Conservation (phyloP, 2,888 invertebrate species). For the Cryptocephalus primarius region DNA sequence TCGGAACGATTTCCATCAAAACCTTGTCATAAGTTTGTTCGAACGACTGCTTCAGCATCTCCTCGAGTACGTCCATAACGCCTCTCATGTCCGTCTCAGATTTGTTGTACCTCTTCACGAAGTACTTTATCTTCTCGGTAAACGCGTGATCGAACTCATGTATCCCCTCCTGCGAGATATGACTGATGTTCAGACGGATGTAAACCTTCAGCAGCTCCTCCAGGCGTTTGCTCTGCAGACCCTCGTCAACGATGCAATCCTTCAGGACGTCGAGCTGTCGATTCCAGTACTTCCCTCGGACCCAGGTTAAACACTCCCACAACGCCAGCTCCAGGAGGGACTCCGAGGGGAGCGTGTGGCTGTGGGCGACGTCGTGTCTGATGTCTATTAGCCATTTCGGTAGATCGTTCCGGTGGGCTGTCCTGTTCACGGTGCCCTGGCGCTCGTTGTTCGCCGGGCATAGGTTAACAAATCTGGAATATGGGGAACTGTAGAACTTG, state of each 20-base stretch:
- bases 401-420: constrained; percentile 53
- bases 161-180: background rate
- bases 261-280: constrained; percentile 34
- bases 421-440: constrained; percentile 38
- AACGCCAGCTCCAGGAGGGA: constrained; percentile 52
- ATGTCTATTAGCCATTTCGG: constrained; percentile 73
- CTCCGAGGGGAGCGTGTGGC: constrained; percentile 53
- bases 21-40: constrained; percentile 4
- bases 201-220: constrained; percentile 1
- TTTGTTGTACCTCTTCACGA: constrained; percentile 3
- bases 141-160: background rate
- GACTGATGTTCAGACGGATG: background rate
- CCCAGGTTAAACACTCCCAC: constrained; percentile 54
- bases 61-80: constrained; percentile 2
- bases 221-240: no score
- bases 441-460: constrained; percentile 29
- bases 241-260: constrained; percentile 7
- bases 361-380: constrained; percentile 69
- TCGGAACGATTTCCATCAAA: constrained; percentile 8
- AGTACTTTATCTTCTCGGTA: background rate
- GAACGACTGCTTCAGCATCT: constrained; percentile 7
- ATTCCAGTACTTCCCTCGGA: constrained; percentile 56
- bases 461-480: constrained; percentile 33
- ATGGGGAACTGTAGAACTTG: background rate
- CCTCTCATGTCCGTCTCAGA: constrained; percentile 5